Base-by-base conservation (phyloP, 53 echinoderm and acorn worm species). In the Paracentrotus lividus region DNA sequence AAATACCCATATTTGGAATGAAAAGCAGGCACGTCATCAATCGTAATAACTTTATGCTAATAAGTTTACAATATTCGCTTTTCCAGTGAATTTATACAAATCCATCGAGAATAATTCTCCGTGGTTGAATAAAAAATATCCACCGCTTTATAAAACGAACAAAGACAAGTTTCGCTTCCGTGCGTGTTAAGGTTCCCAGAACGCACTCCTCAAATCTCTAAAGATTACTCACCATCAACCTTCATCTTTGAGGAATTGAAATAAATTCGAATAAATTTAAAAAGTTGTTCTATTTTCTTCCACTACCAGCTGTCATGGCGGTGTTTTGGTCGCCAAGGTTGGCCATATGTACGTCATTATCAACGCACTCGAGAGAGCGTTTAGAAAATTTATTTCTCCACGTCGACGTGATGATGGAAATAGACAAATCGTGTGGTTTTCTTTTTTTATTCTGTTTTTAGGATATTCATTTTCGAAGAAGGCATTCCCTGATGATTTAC, bases 271-370 rank as follows among this genome's bases (percentile, higher is more conserved):
- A 81, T 81, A 47, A 81, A 45, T 81, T 81, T 45, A 47, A 49
- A n/a, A 81, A 81, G 1, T 81, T 81, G 47, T 81, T 47, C 45
- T n/a, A 81, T 81, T 45, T 81, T 81, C n/a, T 27, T 81, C 18
- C 9, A 45, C 81, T 18, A 4, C 81, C 81, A 81, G 81, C 81
- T 81, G 81, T 81, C 81, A 47, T 45, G 81, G 47, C 81, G 8
- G 44, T n/a, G 44, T 81, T 44, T 81, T 81, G 81, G 81, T 81
- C 81, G 42, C 81, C 81, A 86, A 86, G 53, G 86, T 38, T 86
- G 54, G 54, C 86, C 86, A 86, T 21, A 56, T 86, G 86, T 27
- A 56, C 34, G 56, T 54, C 86, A 56, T 86, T 86, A 86, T 29
- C 4, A 31, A 15, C 15, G 26, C 56, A 86, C 53, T 86, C 86